phyloP scores from a whole-genome alignment of 2,888 invertebrate species.

The Syrphus vitripennis region DNA sequence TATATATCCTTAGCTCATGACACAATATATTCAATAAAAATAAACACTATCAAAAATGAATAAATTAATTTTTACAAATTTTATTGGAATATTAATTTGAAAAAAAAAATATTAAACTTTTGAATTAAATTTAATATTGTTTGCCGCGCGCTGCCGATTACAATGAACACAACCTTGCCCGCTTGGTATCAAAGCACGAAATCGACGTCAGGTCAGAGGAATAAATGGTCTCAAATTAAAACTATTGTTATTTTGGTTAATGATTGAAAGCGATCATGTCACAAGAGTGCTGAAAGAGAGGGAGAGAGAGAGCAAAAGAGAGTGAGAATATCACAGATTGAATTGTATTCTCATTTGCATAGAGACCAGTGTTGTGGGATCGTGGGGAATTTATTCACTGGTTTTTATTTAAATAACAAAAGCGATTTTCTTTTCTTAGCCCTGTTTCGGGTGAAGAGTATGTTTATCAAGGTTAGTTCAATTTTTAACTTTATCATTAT shows the following conservation, averaged over 20 bases:
- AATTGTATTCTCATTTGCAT: conserved; percentile 8
- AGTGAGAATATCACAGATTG: neutral
- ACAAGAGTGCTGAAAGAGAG: too few relatives aligned
- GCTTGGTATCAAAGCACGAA: conserved; percentile 12
- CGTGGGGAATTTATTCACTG: neutral
- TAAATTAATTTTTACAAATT: neutral
- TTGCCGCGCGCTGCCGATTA: neutral
- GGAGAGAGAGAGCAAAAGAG: too few relatives aligned
- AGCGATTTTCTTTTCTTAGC: neutral
- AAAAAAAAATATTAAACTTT: neutral
- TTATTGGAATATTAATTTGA: neutral
- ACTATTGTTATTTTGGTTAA: conserved; percentile 1
- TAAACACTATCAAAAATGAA: neutral
- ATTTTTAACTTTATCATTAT: too few relatives aligned
- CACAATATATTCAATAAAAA: conserved; percentile 6
- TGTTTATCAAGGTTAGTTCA: too few relatives aligned
- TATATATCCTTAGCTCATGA: neutral
- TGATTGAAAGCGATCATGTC: conserved; percentile 37
- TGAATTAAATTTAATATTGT: neutral
- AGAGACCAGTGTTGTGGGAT: neutral
- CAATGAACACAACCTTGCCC: neutral
- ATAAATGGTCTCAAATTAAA: neutral
- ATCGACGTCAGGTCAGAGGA: conserved; percentile 11
- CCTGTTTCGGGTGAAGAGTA: too few relatives aligned
- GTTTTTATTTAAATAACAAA: neutral